Base-by-base conservation (phyloP, 2,888 invertebrate species). In the Sarcophaga subvicina region DNA sequence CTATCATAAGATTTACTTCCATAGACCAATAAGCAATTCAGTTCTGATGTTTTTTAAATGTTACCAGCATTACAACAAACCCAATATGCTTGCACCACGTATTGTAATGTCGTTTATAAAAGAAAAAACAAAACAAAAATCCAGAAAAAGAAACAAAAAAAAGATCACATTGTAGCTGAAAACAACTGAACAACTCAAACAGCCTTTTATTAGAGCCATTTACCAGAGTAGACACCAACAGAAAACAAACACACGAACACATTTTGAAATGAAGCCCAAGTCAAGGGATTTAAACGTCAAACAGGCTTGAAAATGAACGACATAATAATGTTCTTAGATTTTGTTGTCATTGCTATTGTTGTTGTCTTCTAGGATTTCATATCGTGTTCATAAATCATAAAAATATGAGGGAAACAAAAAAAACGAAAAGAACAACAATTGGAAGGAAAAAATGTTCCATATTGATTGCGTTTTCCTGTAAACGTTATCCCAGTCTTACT, bases 381-480 rank as follows among this genome's bases (percentile, higher is more conserved):
- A 86, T 86, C 83, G 83, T 66, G 78, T 77, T 80, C 80, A 86
- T 86, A 83, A 86, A 86, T 86, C 83, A 86, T 73, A 67, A 64
- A 69, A 76, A 59, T 22, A 54, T 63, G 20, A 22, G 67, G 14
- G 11, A 37, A 27, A 54, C 17, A 54, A 12, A 17, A 54, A 54
- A 37, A 37, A 37, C 8, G 37, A 37, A 37, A 37, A 37, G 37
- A 37, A 37, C 8, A 37, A 37, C 0, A 37, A 37, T 37, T 10
- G 37, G 37, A 0, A 37, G 37, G 2, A 37, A 37, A 37, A 37
- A 37, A 37, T 22, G 8, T 37, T 37, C 8, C 37, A 37, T 8
- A 37, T 37, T 37, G 37, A 37, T 37, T 37, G 3, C 2, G 8
- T 37, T 37, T 37, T 10, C 10, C 37, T 37, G 37, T 37, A 37